Conservation (phyloP, 1,140 invertebrate genomes). For the Meloidogyne hapla region DNA sequence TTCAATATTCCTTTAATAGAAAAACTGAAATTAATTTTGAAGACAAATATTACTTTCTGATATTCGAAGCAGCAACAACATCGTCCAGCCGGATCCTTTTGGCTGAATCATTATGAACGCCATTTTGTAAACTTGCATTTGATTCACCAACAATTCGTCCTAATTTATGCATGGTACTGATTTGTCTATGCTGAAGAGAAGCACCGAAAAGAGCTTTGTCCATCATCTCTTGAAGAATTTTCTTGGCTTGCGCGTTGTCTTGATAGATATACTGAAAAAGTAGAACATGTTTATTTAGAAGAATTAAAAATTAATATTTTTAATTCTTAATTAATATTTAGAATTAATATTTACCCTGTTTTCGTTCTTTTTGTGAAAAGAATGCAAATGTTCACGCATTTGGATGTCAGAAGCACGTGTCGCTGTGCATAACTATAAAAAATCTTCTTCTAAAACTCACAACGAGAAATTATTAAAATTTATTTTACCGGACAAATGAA, state of each 20-base stretch:
- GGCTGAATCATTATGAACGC: not conserved
- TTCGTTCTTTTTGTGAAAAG: constrained; percentile 58
- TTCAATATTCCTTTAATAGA: not conserved
- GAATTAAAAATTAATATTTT: constrained; percentile 22
- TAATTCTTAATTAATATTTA: too few species aligned
- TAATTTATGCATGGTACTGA: not conserved
- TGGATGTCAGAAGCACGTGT: constrained; percentile 57
- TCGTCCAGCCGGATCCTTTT: not conserved
- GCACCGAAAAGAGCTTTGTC: constrained; percentile 52
- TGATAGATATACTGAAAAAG: constrained; percentile 54
- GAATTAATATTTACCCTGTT: constrained; percentile 29
- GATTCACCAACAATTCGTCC: not conserved
- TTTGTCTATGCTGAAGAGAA: constrained; percentile 8
- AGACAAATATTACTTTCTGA: not conserved
- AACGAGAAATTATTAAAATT: too few species aligned
- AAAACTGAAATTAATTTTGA: not conserved
- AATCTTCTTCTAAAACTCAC: too few species aligned
- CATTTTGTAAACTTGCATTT: not conserved
- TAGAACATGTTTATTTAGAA: constrained; percentile 18
- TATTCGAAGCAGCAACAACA: not conserved
- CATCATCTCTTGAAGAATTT: constrained; percentile 56
- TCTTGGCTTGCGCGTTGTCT: constrained; percentile 57
- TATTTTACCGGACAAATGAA: constrained; percentile 49
- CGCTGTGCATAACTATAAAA: constrained; percentile 35
- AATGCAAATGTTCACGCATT: constrained; percentile 62